A percentile compares a stretch with the other conserved stretches of the same genome.
Evolutionary conservation across 2,797 vertebrate genomes (phyloP).

Genomic region (Siniperca undulata): DNA sequence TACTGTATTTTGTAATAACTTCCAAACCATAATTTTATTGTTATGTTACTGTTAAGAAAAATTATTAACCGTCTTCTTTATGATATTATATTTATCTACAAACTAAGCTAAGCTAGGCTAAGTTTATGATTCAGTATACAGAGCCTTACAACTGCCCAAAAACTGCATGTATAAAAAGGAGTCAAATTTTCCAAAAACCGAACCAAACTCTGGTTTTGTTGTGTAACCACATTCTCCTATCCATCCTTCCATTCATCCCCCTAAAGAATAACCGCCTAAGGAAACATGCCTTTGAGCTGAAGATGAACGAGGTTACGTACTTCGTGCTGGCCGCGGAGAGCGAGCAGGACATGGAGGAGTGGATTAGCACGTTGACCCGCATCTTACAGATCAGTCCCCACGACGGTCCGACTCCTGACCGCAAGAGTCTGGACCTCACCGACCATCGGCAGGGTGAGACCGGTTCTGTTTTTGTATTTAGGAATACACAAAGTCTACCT

Average conservation of each 20-base stretch:
- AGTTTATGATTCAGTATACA: not conserved
- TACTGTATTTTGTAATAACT: not conserved
- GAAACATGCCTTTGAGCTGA: constrained; percentile 97
- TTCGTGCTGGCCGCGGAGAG: constrained; percentile 98
- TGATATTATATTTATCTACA: not conserved
- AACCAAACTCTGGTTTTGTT: constrained; percentile 18
- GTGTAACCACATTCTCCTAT: constrained; percentile 22
- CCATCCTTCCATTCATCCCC: constrained; percentile 24
- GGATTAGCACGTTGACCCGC: constrained; percentile 96
- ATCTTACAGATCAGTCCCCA: constrained; percentile 97
- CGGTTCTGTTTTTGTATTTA: constrained; percentile 11
- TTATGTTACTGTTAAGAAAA: no score
- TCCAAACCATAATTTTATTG: not conserved
- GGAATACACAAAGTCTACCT: not conserved
- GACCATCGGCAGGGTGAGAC: constrained; percentile 92
- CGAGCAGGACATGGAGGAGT: constrained; percentile 99
- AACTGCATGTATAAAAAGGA: constrained; percentile 12
- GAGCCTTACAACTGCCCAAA: not conserved
- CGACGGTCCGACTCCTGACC: constrained; percentile 90
- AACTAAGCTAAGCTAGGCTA: not conserved
- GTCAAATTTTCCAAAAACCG: constrained; percentile 16
- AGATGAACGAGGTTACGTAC: constrained; percentile 99
- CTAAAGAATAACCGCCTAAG: constrained; percentile 94
- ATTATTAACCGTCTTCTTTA: not conserved
- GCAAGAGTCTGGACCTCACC: constrained; percentile 93